Base-by-base conservation (phyloP, 1,140 invertebrate species). In the Drosophila sucinea region DNA sequence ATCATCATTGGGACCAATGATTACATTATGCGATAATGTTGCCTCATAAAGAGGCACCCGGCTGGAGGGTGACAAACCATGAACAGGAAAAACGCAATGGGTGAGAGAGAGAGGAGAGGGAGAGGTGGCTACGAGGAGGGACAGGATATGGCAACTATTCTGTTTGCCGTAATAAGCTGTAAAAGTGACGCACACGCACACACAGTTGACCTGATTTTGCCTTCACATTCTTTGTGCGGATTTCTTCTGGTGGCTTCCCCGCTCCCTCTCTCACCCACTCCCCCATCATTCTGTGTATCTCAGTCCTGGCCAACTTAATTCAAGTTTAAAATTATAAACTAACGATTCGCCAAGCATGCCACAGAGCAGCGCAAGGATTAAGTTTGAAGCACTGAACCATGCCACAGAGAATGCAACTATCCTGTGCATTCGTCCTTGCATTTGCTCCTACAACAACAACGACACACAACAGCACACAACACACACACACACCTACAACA, bases 21-120 rank as follows among this genome's bases (percentile, higher is more conserved):
- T 89, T 89, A 89, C 85, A 89, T 89, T 89, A 89, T 89, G 84
- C 84, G 84, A 89, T 90, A 89, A 89, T 89, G 84, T 90, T 76
- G 81, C 76, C 79, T 66, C 85, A 81, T 89, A 90, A 89, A 89
- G 65, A 30, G 30, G 17, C 17, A 17, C 33, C 44, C 44, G 57
- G 70, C 68, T 69, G 70, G 76, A 73, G 76, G 57, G 79, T 65
- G 73, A 81, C 47, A 81, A 60, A 66, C 44, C 44, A 51, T 51
- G 44, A 51, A 51, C 44, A 51, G 44, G 25, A 51, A 51, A 51
- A 51, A 27, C n/a, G 25, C 44, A 10, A 51, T 47, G 47, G 35
- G 10, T 35, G 62, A 71, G 62, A 17, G 54, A 67, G 74, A 61
- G 73, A 27, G 44, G 29, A 4, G 35, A 27, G 23, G 38, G 10